These are phyloP conservation scores for Drosophila mauritiana DNA, from an alignment of 1,140 invertebrate species.

Conservation along the genomic window DNA sequence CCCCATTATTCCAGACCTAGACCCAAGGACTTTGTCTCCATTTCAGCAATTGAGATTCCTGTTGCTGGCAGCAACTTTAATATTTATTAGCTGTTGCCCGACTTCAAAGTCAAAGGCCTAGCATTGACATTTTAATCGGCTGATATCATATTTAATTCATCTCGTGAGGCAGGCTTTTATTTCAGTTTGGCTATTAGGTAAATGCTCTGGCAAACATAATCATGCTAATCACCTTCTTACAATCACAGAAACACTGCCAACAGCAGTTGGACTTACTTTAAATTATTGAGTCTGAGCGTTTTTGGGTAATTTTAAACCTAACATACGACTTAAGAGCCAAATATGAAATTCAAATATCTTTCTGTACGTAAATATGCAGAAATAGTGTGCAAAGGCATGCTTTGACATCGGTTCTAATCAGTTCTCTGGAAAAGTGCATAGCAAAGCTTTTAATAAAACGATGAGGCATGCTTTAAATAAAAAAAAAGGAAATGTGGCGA, in stretches of 20 bases:
- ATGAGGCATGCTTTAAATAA: neutral
- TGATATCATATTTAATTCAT: slow-evolving; percentile 34
- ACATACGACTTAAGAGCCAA: no score
- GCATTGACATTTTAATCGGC: slow-evolving; percentile 62
- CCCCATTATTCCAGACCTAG: neutral
- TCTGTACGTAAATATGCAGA: no score
- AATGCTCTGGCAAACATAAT: slow-evolving; percentile 18
- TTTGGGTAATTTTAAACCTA: no score
- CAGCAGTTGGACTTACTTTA: no score
- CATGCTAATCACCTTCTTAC: slow-evolving; percentile 14
- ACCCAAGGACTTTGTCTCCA: slow-evolving; percentile 45
- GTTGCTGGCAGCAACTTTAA: slow-evolving; percentile 42
- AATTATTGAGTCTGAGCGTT: no score
- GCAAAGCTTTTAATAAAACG: neutral
- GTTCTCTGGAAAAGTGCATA: neutral
- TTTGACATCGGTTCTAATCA: neutral
- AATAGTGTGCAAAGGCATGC: neutral
- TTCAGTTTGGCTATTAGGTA: slow-evolving; percentile 6
- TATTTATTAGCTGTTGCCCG: slow-evolving; percentile 53
- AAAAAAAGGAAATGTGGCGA: neutral
- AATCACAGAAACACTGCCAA: slow-evolving; percentile 10
- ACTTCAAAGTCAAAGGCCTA: slow-evolving; percentile 50
- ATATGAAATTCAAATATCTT: no score
- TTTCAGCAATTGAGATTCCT: slow-evolving; percentile 68
- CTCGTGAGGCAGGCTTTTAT: slow-evolving; percentile 5